Base-by-base conservation (phyloP, 1,140 invertebrate genomes). In the Latrodectus geometricus region DNA sequence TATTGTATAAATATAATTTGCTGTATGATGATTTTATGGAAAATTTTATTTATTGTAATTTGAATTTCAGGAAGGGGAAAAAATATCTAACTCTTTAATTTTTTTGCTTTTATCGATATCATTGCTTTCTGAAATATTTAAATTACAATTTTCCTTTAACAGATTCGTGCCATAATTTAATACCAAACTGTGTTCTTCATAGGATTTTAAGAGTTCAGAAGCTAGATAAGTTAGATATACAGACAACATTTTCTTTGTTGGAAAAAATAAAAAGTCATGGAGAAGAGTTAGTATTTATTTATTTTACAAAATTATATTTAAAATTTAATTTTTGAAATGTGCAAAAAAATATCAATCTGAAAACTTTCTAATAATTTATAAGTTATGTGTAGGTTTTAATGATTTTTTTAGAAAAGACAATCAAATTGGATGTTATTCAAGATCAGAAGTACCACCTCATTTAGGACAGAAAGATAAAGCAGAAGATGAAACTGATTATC, bases 111-210 rank as follows among this genome's bases (percentile, higher is more conserved):
- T 35, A 35, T 35, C 1, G 35, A 35, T 35, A 35, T 35, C 35
- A 35, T 35, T 35, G 5, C 35, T 3, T 35, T 35, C 35, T 35
- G 35, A 35, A 35, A 35, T 35, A 35, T 35, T 35, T 35, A 35
- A 3, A 35, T 68, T n/a, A n/a, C n/a, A n/a, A n/a, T n/a, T n/a
- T 54, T 70, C 35, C 17, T 54, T 72, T 17, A 72, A 9, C 48
- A 81, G 79, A 56, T 35, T 35, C 17, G 17, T 81, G 79, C 23
- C 79, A 81, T 61, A 68, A 81, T 8, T 72, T 81, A n/a, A 50
- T 68, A 9, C 8, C 54, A 3, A 68, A 68, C 21, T 83, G 70
- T 74, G 80, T 83, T 56, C 48, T 83, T 15, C 54, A 83, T 48
- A 68, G 80, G 14, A 74, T 83, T 20, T 56, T 83, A 9, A 69